A percentile compares a stretch with the other conserved stretches of the same genome.
Evolutionary conservation across 1,140 invertebrate genomes (phyloP).

Genomic region (Drosophila nasuta): DNA sequence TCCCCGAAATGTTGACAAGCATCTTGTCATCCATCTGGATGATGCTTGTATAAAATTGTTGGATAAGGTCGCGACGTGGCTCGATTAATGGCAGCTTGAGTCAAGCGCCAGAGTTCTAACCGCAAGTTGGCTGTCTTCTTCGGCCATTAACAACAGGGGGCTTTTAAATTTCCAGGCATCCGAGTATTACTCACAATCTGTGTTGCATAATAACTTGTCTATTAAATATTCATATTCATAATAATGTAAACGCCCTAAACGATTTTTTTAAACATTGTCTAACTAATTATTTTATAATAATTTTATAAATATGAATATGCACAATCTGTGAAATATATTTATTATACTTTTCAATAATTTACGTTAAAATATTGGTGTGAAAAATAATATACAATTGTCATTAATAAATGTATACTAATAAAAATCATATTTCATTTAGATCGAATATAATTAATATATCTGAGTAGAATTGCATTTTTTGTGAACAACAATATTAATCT

Average conservation of each 20-base stretch:
- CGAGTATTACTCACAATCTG: not conserved
- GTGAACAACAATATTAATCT: no score
- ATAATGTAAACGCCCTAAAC: not conserved
- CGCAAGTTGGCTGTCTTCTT: conserved; percentile 1
- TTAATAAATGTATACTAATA: no score
- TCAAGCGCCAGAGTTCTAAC: not conserved
- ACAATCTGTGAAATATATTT: no score
- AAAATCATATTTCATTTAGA: no score
- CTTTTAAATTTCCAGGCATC: conserved; percentile 3
- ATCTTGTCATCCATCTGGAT: no score
- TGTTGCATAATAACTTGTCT: not conserved
- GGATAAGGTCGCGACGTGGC: not conserved
- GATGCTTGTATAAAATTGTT: not conserved
- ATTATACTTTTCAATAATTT: no score
- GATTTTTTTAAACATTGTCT: not conserved
- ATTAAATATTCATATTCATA: conserved; percentile 6
- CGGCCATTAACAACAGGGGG: conserved; percentile 1
- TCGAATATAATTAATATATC: no score
- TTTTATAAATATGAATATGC: not conserved
- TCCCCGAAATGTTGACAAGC: conserved; percentile 1
- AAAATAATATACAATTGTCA: no score
- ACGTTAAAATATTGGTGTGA: no score
- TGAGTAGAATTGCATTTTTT: no score
- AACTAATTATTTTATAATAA: not conserved
- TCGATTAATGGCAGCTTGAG: not conserved